Evolutionary conservation across 2,888 invertebrate species (phyloP), one percentile per base, ranked within the genome.

Genomic region (Leucophenga maculata): DNA sequence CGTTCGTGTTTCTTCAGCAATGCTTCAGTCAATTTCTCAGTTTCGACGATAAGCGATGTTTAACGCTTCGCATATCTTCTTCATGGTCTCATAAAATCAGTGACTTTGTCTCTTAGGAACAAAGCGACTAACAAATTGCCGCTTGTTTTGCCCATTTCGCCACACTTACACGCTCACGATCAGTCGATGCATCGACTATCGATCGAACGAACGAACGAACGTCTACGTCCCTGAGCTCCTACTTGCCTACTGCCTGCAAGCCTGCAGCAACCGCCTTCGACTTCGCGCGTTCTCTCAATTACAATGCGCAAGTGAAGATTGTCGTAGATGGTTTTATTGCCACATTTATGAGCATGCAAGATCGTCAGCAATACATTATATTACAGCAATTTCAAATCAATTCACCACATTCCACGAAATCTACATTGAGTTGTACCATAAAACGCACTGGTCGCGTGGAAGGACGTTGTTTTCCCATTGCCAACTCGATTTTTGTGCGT

Each of bases 381-480:
- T 81, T 83, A 82, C 81, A 78, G 84, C 84, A 84, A 84, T 84
- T 81, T 81, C 72, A 77, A 74, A 83, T 81, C 83, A 84, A 84
- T 81, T 84, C 77, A 84, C 75, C 66, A 70, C 74, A 68, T 84
- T 81, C 84, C 82, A 83, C 80, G 80, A 64, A 81, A 83, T 73
- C 70, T 67, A 60, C 76, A 67, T 69, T 67, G 57, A 62, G 70
- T 82, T 82, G 83, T 72, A 70, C 60, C 52, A 13, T 31, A 50
- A 20, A 69, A 60, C 39, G 26, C 44, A 11, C 18, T 22, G 44
- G 55, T 67, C 67, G 57, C 57, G 57, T 66, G 65, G 75, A 75
- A 71, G 75, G 71, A 73, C 75, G 20, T 4, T 31, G 31, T 26
- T 67, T 68, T 55, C 44, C 18, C 59, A 59, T 32, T 59, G 31